These are phyloP conservation scores for Synanthedon tipuliformis DNA, from an alignment of 2,888 invertebrate species.

Conservation along the genomic window DNA sequence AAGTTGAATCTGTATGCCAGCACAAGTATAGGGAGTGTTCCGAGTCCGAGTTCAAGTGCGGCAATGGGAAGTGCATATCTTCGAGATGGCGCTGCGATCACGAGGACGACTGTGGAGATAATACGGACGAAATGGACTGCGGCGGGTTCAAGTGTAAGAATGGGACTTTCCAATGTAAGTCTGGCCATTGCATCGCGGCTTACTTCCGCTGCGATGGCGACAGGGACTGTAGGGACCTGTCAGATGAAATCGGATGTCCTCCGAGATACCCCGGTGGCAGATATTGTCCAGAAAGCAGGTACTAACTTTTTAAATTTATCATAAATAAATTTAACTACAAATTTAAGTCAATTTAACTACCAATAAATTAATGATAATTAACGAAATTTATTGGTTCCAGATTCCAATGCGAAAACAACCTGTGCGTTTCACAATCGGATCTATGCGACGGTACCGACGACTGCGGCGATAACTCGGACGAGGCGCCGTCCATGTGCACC, in stretches of 20 bases:
- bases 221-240: constrained; percentile 88
- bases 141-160: constrained; percentile 87
- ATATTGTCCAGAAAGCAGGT: constrained; percentile 85
- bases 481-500: constrained; percentile 81
- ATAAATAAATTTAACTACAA: neutral
- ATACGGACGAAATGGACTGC: constrained; percentile 89
- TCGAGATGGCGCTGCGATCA: constrained; percentile 95
- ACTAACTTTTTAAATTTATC: neutral
- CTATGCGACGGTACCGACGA: constrained; percentile 94
- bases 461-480: constrained; percentile 93
- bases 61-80: constrained; percentile 91
- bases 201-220: constrained; percentile 92
- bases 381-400: constrained; percentile 32
- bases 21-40: constrained; percentile 90
- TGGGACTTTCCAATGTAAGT: constrained; percentile 91
- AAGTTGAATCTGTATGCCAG: constrained; percentile 83
- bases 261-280: constrained; percentile 88
- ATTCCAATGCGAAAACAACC: constrained; percentile 92
- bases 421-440: constrained; percentile 91
- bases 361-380: neutral
- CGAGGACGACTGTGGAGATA: constrained; percentile 97
- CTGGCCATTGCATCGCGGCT: constrained; percentile 92
- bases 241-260: constrained; percentile 90
- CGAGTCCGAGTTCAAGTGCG: constrained; percentile 91
- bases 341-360: no score